These are phyloP conservation scores for Miniopterus natalensis DNA, from an alignment of 2,113 vertebrate genomes.

Conservation along the genomic window DNA sequence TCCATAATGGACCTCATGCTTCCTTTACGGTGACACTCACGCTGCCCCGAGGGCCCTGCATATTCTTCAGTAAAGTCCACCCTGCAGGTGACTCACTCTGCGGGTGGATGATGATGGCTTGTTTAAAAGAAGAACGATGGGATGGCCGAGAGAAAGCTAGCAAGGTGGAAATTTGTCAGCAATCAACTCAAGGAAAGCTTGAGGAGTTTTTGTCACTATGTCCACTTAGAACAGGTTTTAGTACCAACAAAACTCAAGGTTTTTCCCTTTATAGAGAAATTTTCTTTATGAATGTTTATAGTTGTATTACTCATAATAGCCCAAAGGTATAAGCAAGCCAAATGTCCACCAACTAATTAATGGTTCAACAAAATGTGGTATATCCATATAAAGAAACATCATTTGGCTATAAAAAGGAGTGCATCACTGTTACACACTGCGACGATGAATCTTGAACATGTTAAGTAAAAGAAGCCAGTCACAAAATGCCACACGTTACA, in stretches of 20 bases:
- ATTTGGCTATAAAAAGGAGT: not conserved
- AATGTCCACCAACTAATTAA: not conserved
- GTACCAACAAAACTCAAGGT: not conserved
- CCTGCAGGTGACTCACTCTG: not conserved
- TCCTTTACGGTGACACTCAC: conserved; percentile 29
- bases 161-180: conserved; percentile 50
- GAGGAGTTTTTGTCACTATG: conserved; percentile 8
- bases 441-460: not conserved
- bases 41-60: not conserved
- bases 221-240: conserved; percentile 31
- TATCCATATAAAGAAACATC: not conserved
- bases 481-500: not conserved
- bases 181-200: conserved; percentile 16
- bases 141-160: not conserved
- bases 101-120: not conserved
- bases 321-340: not conserved
- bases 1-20: conserved; percentile 54
- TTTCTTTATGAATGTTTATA: conserved; percentile 8
- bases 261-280: conserved; percentile 29
- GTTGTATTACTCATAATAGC: not conserved
- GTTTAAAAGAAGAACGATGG: conserved; percentile 51
- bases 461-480: not conserved
- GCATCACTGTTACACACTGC: not conserved
- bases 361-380: conserved; percentile 9
- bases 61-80: not conserved